Conservation (phyloP, 92 coral and sea anemone species). For the Umimayanthus kanabou region DNA sequence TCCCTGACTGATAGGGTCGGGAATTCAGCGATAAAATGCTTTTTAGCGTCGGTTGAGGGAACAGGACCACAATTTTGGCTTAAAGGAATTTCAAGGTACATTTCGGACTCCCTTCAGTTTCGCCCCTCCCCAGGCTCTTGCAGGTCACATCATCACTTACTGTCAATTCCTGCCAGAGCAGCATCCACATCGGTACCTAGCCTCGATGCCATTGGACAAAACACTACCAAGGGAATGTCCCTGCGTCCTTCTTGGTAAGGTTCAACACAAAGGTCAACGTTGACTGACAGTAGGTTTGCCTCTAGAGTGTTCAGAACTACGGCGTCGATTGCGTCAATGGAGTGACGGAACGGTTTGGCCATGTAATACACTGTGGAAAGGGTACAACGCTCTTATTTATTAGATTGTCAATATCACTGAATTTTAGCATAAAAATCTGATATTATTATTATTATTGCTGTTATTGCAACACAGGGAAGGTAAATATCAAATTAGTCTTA, state of each 20-base stretch:
- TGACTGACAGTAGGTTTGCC: slow-evolving; percentile 24
- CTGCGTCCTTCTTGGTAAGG: slow-evolving; percentile 44
- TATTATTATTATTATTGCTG: too few species aligned
- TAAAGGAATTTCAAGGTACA: too few species aligned
- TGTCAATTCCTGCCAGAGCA: slow-evolving; percentile 17
- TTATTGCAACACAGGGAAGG: background rate
- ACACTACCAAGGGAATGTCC: slow-evolving; percentile 36
- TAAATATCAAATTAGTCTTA: too few species aligned
- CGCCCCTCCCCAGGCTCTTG: too few species aligned
- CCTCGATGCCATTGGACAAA: slow-evolving; percentile 37
- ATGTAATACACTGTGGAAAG: slow-evolving; percentile 19
- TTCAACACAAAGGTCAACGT: slow-evolving; percentile 30
- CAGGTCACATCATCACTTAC: background rate
- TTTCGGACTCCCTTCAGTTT: too few species aligned
- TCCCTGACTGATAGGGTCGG: too few species aligned
- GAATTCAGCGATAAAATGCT: too few species aligned
- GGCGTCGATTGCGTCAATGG: slow-evolving; percentile 41
- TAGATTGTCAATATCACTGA: background rate
- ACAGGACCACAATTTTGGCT: too few species aligned
- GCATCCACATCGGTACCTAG: slow-evolving; percentile 23
- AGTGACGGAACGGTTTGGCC: slow-evolving; percentile 39
- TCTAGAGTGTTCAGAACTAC: slow-evolving; percentile 41
- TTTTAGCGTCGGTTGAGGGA: too few species aligned
- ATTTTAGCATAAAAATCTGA: background rate
- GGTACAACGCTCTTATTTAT: background rate